Percentiles rank a stretch among this genome's conserved stretches.
phyloP scores from a whole-genome alignment of 2,113 vertebrate species.

The Sebastes schlegelii region DNA sequence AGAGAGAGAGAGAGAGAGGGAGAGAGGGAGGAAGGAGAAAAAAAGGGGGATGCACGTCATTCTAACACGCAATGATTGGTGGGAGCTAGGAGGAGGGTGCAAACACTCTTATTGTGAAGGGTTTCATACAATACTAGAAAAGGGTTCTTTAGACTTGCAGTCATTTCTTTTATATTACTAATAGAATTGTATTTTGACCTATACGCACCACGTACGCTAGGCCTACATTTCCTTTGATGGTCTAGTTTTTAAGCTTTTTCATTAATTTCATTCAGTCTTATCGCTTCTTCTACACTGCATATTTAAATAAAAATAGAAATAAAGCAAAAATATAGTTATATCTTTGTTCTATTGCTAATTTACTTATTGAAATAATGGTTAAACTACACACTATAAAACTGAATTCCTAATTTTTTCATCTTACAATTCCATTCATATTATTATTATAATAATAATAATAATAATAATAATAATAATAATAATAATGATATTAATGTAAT shows the following conservation, averaged over 20 bases:
- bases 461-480: no score
- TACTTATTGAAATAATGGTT: background rate
- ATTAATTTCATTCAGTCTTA: background rate
- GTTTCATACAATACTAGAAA: conserved; percentile 32
- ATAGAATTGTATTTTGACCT: background rate
- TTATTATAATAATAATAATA: no score
- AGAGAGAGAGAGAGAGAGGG: background rate
- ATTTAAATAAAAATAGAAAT: background rate
- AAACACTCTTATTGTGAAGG: conserved; percentile 51
- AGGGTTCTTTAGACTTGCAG: conserved; percentile 14
- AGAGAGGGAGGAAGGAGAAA: background rate
- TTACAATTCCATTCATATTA: background rate
- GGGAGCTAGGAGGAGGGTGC: conserved; percentile 46
- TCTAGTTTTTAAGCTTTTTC: background rate
- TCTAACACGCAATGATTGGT: conserved; percentile 70
- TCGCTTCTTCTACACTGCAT: background rate
- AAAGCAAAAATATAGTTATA: background rate
- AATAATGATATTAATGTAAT: no score
- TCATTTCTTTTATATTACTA: conserved; percentile 1
- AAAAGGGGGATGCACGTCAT: conserved; percentile 61
- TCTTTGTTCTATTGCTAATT: background rate
- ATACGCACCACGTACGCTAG: no score
- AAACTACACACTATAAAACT: background rate
- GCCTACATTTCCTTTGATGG: background rate
- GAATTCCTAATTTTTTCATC: background rate